Evolutionary conservation across 2,797 vertebrate species (phyloP), one percentile per base, ranked within the genome.

Genomic region (Schizopygopsis malacanthus): DNA sequence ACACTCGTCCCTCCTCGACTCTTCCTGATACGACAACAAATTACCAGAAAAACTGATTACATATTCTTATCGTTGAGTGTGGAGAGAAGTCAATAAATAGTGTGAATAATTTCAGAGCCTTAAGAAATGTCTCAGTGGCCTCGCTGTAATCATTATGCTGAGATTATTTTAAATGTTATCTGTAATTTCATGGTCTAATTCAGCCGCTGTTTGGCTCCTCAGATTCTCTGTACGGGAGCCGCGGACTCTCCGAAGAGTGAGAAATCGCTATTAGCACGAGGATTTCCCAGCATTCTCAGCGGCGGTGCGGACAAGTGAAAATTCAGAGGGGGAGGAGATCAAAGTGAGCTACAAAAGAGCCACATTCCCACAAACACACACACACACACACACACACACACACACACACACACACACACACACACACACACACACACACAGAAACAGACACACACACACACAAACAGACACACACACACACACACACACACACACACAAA

Each of bases 91-190:
- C 76, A 79, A 85, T 80, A 79, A 72, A 79, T 12, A 79, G 41
- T 71, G 77, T 79, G 77, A 72, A 79, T 79, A 79, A 85, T 85
- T 79, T 70, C 41, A 56, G 67, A 39, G 84, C 84, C 84, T 85
- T 77, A 69, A 84, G 83, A 84, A 78, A 84, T 43, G 83, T 83
- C 82, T 83, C 82, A 73, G 72, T 69, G 83, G 75, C 47, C 39
- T 70, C 12, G 76, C 84, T 79, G 67, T 72, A 85, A 85, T 85
- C 76, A 79, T 85, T 71, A 80, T 50, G 67, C 76, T 33, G 25
- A 85, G 77, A 79, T 79, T 85, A 79, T 79, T 85, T 85, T 79
- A 85, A 85, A 85, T 85, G 84, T 79, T 85, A 85, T 85, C 84
- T 85, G 84, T 72, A 71, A 85, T 85, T 85, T 85, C 84, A 85